Conservation (phyloP, 2,888 invertebrate genomes). For the Clunio marinus region DNA sequence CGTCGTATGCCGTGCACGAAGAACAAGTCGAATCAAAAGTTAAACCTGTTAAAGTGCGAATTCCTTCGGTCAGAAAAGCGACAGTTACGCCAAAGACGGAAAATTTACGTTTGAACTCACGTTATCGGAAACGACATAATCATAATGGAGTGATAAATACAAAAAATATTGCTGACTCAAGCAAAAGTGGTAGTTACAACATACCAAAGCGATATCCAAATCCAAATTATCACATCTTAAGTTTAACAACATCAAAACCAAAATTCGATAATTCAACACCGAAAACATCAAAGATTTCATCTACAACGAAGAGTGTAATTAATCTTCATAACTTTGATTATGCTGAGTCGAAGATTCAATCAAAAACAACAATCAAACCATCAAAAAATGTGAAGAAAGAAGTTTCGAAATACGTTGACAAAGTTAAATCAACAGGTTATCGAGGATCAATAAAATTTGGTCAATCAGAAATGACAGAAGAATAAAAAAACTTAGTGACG, state of each 20-base stretch:
- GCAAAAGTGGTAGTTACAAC: not conserved
- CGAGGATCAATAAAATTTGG: conserved; percentile 24
- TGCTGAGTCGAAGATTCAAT: too few relatives aligned
- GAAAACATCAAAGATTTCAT: not conserved
- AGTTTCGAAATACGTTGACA: conserved; percentile 19
- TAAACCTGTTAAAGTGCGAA: conserved; percentile 22
- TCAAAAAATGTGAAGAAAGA: conserved; percentile 4
- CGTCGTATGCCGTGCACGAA: not conserved
- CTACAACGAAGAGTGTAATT: too few relatives aligned
- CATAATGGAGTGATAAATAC: conserved; percentile 1
- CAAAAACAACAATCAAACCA: conserved; percentile 11
- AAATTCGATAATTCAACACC: not conserved
- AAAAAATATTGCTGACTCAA: not conserved
- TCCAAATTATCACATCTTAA: not conserved
- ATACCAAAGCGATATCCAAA: not conserved
- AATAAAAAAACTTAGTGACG: not conserved
- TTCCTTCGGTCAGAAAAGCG: not conserved
- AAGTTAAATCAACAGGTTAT: conserved; percentile 4
- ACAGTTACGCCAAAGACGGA: not conserved
- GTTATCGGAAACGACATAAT: conserved; percentile 3
- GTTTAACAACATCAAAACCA: conserved; percentile 27
- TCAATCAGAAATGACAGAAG: too few relatives aligned
- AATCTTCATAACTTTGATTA: too few relatives aligned
- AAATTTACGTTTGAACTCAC: not conserved
- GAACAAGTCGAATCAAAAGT: conserved; percentile 16